phyloP scores from a whole-genome alignment of 1,140 invertebrate genomes.

The Campodea augens region DNA sequence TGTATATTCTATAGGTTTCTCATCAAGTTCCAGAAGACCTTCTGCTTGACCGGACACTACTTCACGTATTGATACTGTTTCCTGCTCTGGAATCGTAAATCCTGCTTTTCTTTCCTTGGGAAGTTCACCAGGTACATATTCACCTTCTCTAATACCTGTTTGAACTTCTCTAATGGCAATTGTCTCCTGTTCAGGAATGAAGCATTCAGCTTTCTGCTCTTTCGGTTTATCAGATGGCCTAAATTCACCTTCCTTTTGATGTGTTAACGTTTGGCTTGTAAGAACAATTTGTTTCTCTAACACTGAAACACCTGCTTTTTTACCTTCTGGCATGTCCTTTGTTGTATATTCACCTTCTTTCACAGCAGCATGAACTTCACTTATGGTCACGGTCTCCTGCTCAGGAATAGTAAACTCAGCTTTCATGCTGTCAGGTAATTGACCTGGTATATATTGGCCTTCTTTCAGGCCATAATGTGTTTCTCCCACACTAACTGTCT shows the following conservation, averaged over 20 bases:
- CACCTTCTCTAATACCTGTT: background rate
- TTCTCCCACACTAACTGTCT: background rate
- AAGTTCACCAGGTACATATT: background rate
- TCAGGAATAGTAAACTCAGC: background rate
- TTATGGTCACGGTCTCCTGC: background rate
- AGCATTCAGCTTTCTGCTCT: constrained; percentile 3
- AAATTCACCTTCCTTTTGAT: background rate
- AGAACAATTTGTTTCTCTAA: background rate
- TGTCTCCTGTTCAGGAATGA: constrained; percentile 3
- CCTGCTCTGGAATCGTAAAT: background rate
- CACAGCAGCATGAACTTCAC: background rate
- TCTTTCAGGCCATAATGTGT: background rate
- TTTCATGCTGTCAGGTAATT: background rate
- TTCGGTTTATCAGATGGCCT: background rate
- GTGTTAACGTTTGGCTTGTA: background rate
- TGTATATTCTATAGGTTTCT: constrained; percentile 1
- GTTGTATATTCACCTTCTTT: background rate
- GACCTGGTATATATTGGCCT: background rate
- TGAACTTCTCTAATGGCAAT: background rate
- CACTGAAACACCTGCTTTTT: background rate
- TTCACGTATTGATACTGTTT: background rate
- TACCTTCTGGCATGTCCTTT: background rate
- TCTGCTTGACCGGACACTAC: background rate
- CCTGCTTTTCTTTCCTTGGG: constrained; percentile 3
- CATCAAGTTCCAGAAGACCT: background rate